Base-by-base conservation (phyloP, 2,888 invertebrate species). In the Hybos culiciformis region DNA sequence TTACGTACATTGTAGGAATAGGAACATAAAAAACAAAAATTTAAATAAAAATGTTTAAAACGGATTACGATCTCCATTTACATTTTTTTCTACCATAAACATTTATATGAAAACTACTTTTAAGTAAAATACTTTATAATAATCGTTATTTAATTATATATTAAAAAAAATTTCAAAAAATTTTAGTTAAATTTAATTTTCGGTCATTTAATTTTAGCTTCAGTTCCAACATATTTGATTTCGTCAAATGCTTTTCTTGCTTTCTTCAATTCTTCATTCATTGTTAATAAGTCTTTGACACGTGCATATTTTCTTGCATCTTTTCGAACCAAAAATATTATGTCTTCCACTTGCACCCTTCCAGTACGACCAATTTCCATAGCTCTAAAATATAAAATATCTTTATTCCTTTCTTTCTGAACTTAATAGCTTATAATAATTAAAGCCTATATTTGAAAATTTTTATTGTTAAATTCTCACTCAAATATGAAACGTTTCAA, bases 171-270 rank as follows among this genome's bases (percentile, higher is more conserved):
- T n/a, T n/a, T 12, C 4, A 29, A 7, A 5, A 11, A 8, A 36
- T 36, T 36, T n/a, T 20, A 36, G 3, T 15, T 36, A 36, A 21
- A n/a, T 20, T 21, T 36, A 36, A 8, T n/a, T 21, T 37, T 38
- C 19, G 31, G 56, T 61, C 60, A 63, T 55, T 64, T 63, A 3
- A 60, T 57, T 48, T 63, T 63, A 12, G 62, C 63, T 41, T 63
- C 63, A 48, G 51, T 63, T 19, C 63, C 87, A 72, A 86, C 90
- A 74, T 90, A 92, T 79, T 92, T 92, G 50, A 90, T 88, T 77
- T 94, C 97, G 71, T 98, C 98, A 70, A 98, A 99, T 48, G 97
- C 97, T 71, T 98, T 98, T 54, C 98, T 77, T 12, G 98, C 98
- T 68, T 93, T 90, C 69, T 97, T 94, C 39, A 98, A 70, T 68